Evolutionary conservation across 2,113 vertebrate genomes (phyloP).

Genomic region (Tachysurus fulvidraco): DNA sequence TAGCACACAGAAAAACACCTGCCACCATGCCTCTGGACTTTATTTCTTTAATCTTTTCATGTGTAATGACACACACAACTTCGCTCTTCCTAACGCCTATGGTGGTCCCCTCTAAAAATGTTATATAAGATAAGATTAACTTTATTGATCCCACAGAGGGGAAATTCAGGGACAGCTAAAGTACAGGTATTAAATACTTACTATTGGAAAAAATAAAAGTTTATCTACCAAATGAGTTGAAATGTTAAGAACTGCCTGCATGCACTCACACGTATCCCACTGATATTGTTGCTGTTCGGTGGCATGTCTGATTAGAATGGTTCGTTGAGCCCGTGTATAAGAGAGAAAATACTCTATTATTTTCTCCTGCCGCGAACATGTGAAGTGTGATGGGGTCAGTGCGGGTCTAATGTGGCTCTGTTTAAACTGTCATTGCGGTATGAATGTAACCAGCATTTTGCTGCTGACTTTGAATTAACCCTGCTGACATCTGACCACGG

Average conservation of each 20-base stretch:
- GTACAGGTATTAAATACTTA: no score
- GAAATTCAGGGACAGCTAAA: no score
- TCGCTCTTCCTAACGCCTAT: background rate
- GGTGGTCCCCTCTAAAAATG: background rate
- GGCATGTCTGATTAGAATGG: background rate
- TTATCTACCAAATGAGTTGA: no score
- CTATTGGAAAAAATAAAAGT: no score
- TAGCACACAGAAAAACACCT: background rate
- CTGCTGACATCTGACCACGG: conserved; percentile 13
- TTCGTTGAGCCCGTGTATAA: background rate
- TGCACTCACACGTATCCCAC: background rate
- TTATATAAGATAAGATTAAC: no score
- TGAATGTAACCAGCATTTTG: conserved; percentile 18
- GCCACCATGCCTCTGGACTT: background rate
- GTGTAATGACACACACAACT: background rate
- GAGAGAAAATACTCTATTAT: background rate
- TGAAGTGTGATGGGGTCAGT: conserved; percentile 7
- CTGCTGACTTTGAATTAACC: conserved; percentile 42
- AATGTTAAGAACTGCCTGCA: background rate
- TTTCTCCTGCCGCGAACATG: background rate
- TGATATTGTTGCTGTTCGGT: background rate
- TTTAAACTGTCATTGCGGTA: conserved; percentile 20
- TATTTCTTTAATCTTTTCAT: background rate
- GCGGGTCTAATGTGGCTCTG: conserved; percentile 9
- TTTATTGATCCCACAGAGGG: no score